Percentiles rank a stretch among this genome's conserved stretches.
These are phyloP conservation scores for Nilaparvata lugens DNA, from an alignment of 1,140 invertebrate genomes.

Conservation along the genomic window DNA sequence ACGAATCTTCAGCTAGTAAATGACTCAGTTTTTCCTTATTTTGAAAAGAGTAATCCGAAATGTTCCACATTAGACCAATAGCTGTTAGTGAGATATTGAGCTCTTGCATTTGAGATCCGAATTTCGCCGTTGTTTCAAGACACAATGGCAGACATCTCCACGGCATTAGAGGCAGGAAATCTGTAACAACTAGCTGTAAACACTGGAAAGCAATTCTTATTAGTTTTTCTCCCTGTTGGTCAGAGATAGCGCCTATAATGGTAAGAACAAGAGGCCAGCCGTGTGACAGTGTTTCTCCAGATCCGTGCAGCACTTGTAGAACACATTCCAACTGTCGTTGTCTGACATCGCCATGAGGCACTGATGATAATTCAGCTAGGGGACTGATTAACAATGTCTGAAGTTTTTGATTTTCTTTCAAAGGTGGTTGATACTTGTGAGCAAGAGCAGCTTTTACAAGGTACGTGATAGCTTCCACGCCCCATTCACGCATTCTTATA, in stretches of 20 bases:
- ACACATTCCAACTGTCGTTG: slow-evolving; percentile 93
- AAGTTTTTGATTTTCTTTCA: slow-evolving; percentile 77
- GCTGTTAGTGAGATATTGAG: slow-evolving; percentile 97
- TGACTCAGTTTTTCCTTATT: slow-evolving; percentile 80
- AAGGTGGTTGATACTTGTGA: slow-evolving; percentile 73
- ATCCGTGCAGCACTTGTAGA: slow-evolving; percentile 82
- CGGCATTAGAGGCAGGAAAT: slow-evolving; percentile 83
- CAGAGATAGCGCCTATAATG: slow-evolving; percentile 88
- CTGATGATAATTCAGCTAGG: slow-evolving; percentile 78
- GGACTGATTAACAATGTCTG: slow-evolving; percentile 80
- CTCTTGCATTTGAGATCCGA: slow-evolving; percentile 93
- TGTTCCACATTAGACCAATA: slow-evolving; percentile 96
- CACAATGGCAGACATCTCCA: slow-evolving; percentile 80
- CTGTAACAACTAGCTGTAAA: slow-evolving; percentile 92
- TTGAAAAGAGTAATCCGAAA: slow-evolving; percentile 93
- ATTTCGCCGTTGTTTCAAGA: slow-evolving; percentile 90
- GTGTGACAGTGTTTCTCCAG: slow-evolving; percentile 81
- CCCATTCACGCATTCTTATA: slow-evolving; percentile 92
- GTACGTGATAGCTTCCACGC: slow-evolving; percentile 91
- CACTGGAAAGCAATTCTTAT: slow-evolving; percentile 93
- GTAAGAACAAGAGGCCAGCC: slow-evolving; percentile 92
- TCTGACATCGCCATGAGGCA: slow-evolving; percentile 85
- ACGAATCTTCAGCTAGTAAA: slow-evolving; percentile 55
- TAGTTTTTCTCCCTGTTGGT: slow-evolving; percentile 85
- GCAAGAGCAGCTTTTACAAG: slow-evolving; percentile 87